phyloP scores from a whole-genome alignment of 2,113 vertebrate species.

The Passerina amoena region DNA sequence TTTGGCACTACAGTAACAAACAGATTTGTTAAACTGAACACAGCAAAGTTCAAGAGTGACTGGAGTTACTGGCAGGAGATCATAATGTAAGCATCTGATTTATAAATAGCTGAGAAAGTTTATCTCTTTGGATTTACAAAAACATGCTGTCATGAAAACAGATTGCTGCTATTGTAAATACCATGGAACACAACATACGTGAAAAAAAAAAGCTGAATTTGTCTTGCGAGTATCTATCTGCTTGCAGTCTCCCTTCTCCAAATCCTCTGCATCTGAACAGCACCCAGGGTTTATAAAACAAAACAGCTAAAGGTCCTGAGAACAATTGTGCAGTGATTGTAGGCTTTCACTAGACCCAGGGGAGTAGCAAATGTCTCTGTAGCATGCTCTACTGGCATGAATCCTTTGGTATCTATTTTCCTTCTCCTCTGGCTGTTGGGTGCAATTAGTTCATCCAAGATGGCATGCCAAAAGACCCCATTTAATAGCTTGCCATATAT shows the following conservation, averaged over 20 bases:
- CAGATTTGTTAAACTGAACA: not conserved
- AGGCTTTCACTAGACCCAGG: not conserved
- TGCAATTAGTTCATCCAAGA: not conserved
- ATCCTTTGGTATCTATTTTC: not conserved
- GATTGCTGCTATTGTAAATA: slow-evolving; percentile 56
- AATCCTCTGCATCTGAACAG: slow-evolving; percentile 11
- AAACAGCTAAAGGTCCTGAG: slow-evolving; percentile 38
- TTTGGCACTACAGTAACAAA: slow-evolving; percentile 51
- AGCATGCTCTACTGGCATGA: not conserved
- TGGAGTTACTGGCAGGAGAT: slow-evolving; percentile 37
- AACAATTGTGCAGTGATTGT: not conserved
- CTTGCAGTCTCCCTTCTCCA: not conserved
- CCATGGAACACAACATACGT: not conserved
- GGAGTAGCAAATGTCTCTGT: not conserved
- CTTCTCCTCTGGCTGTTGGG: not conserved
- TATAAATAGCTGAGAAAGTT: slow-evolving; percentile 68
- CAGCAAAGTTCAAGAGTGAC: not conserved
- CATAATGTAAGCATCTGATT: slow-evolving; percentile 55
- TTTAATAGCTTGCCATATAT: not conserved
- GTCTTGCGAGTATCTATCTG: slow-evolving; percentile 4
- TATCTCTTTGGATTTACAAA: slow-evolving; percentile 58
- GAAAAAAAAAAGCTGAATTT: slow-evolving; percentile 2
- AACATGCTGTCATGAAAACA: slow-evolving; percentile 53
- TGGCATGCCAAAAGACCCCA: not conserved
- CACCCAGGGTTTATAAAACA: slow-evolving; percentile 40